Conservation (phyloP, 2,113 vertebrate genomes). For the Pseudopodoces humilis region DNA sequence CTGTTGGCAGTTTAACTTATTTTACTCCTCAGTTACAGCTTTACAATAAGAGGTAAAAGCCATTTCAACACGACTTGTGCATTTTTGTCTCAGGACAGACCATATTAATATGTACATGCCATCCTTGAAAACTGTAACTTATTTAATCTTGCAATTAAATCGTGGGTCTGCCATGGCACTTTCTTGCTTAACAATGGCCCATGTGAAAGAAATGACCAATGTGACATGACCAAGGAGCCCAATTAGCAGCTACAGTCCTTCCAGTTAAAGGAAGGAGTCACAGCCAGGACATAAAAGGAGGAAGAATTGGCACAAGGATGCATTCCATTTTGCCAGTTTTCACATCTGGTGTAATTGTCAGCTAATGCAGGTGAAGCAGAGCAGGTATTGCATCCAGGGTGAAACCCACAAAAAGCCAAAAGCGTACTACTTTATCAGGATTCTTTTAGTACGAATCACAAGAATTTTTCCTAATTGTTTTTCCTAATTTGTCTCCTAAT, state of each 20-base stretch:
- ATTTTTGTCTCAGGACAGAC: background rate
- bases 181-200: background rate
- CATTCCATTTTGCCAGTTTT: background rate
- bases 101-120: rapidly evolving
- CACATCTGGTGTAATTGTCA: background rate
- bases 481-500: background rate
- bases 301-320: background rate
- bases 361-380: background rate
- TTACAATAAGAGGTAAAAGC: background rate
- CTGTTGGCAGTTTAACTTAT: rapidly evolving
- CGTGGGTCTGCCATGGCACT: background rate
- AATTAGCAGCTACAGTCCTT: background rate
- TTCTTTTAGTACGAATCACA: background rate
- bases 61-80: background rate
- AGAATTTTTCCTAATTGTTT: background rate
- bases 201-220: background rate
- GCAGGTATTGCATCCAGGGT: background rate
- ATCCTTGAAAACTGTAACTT: background rate
- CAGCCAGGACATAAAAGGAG: background rate
- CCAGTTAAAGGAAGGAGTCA: background rate
- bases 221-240: background rate
- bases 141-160: background rate
- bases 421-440: background rate
- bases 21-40: background rate
- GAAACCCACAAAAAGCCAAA: background rate